Base-by-base conservation (phyloP, 1,140 invertebrate species). In the Sipha flava region DNA sequence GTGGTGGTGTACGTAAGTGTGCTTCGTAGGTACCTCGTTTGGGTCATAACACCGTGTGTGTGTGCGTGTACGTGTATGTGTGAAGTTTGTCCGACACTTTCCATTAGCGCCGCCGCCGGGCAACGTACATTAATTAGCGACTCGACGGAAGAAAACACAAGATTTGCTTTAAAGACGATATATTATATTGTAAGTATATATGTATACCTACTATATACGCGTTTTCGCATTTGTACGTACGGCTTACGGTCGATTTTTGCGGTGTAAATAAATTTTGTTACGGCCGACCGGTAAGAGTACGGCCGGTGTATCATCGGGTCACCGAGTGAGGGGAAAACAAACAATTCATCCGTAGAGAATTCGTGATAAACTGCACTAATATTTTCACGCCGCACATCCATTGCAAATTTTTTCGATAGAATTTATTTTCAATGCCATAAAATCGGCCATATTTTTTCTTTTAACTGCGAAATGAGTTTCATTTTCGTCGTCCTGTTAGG, bases 81-180 rank as follows among this genome's bases (percentile, higher is more conserved):
- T 26, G 43, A 73, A 73, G 45, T 47, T 49, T 49, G 66, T 47
- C 29, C 70, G 70, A 73, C 70, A 21, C 70, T 73, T 54, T 73
- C 70, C 47, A 73, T 73, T 73, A 73, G 29, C 26, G 23, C 16
- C 26, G 34, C 34, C 34, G n/a, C 18, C n/a, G 59, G 62, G 34
- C 62, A 37, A 64, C 34, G 62, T 21, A 66, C 70, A 73, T 73
- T 73, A 73, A 73, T 73, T 73, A 73, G 47, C 47, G 47, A 43
- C 26, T 23, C 29, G 70, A 14, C 45, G 26, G 29, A 73, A 73
- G 70, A 73, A 73, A 73, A 73, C 70, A 54, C n/a, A 54, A 73
- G 70, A 37, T 52, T 52, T 54, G 45, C 70, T 14, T 52, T 73
- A 73, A 73, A 73, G 43, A 73, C 70, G 59, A 64, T 37, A 64